phyloP scores from a whole-genome alignment of 30 jellyfish, hydroid and myxozoan species.

The Cassiopea xamachana region DNA sequence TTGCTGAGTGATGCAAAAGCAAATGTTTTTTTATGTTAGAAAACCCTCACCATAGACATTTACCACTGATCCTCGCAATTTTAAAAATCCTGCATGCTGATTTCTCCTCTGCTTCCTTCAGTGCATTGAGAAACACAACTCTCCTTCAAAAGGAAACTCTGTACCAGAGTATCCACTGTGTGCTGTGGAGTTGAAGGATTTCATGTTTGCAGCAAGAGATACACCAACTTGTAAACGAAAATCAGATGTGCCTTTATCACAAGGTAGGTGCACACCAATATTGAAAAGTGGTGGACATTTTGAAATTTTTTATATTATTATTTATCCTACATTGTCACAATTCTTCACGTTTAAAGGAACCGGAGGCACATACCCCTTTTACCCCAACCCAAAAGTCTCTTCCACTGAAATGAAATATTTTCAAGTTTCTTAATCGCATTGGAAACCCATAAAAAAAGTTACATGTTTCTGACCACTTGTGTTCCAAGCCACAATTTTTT shows the following conservation, averaged over 20 bases:
- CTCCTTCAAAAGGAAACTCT: constrained; percentile 64
- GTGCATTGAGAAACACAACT: constrained; percentile 88
- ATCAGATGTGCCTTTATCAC: constrained; percentile 77
- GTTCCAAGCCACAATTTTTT: too few relatives aligned
- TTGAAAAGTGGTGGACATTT: not conserved
- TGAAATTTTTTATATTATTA: too few relatives aligned
- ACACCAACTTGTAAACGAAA: constrained; percentile 97
- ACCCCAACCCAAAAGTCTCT: too few relatives aligned
- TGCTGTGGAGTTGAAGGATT: constrained; percentile 95
- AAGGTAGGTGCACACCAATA: constrained; percentile 17
- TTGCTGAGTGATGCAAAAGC: too few relatives aligned
- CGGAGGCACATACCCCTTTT: too few relatives aligned
- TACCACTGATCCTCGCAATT: not conserved
- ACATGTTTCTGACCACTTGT: too few relatives aligned
- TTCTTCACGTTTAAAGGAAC: too few relatives aligned
- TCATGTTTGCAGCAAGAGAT: constrained; percentile 99
- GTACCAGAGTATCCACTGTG: constrained; percentile 84
- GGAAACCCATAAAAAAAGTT: too few relatives aligned
- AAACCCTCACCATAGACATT: not conserved
- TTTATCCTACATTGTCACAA: too few relatives aligned
- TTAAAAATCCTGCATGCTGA: not conserved
- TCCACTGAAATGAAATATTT: too few relatives aligned
- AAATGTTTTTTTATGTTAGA: too few relatives aligned
- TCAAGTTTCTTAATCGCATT: too few relatives aligned
- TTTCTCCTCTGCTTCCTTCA: constrained; percentile 15